Conservation (phyloP, 1,140 invertebrate species). For the Megathymus violae region DNA sequence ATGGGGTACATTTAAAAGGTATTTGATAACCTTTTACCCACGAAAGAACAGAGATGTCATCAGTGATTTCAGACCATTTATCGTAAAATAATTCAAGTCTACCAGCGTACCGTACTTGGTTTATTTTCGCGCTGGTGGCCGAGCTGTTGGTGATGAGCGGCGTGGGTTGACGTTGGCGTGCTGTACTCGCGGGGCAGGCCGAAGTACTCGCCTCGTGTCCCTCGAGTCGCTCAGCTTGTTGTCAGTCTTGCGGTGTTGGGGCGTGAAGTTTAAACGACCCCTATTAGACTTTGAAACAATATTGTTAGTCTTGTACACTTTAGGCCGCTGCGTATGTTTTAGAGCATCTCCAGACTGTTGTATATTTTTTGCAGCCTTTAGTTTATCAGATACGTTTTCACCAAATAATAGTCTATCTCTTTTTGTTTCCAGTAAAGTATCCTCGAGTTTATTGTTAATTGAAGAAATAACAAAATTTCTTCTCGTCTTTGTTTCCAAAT, state of each 20-base stretch:
- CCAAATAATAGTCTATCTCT: slow-evolving; percentile 42
- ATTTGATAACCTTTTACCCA: slow-evolving; percentile 45
- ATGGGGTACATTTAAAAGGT: slow-evolving; percentile 26
- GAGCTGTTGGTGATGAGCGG: too few relatives aligned
- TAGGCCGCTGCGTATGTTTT: slow-evolving; percentile 10
- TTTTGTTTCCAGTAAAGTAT: slow-evolving; percentile 21
- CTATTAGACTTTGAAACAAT: neutral
- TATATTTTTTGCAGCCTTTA: slow-evolving; percentile 40
- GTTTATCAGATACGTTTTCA: slow-evolving; percentile 32
- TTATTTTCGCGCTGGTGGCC: slow-evolving; percentile 22
- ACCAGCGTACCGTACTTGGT: slow-evolving; percentile 45
- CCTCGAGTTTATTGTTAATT: slow-evolving; percentile 34
- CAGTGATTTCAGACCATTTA: slow-evolving; percentile 44
- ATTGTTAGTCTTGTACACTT: neutral
- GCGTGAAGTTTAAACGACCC: neutral
- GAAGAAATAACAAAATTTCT: slow-evolving; percentile 36
- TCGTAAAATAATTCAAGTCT: slow-evolving; percentile 43
- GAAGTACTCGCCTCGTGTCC: too few relatives aligned
- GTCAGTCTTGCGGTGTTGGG: slow-evolving; percentile 8
- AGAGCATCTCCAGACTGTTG: slow-evolving; percentile 30
- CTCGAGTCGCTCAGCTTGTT: too few relatives aligned
- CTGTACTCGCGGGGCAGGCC: neutral
- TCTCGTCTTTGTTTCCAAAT: slow-evolving; percentile 22
- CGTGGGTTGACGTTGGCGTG: too few relatives aligned
- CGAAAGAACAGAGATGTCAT: slow-evolving; percentile 34